phyloP scores from a whole-genome alignment of 2,113 vertebrate genomes.

The Mastomys coucha region DNA sequence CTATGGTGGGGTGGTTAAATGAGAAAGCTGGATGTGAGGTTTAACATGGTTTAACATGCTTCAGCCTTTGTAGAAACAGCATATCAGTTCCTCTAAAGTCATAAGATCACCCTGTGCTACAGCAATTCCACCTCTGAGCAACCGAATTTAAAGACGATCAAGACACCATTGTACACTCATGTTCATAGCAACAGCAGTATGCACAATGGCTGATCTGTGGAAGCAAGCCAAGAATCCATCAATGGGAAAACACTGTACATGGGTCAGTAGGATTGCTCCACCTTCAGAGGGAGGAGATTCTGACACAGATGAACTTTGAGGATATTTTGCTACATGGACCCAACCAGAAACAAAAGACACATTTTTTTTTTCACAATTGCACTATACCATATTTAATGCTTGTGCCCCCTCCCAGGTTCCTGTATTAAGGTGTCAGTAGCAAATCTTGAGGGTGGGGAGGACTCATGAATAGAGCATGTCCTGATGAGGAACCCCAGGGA shows the following conservation, averaged over 20 bases:
- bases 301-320: background rate
- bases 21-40: too few relatives aligned
- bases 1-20: background rate
- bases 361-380: rapidly evolving
- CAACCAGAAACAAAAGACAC: background rate
- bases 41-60: too few relatives aligned
- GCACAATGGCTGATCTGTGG: background rate
- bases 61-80: background rate
- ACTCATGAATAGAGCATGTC: background rate
- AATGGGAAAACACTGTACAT: background rate
- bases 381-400: too few relatives aligned
- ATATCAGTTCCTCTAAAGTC: background rate
- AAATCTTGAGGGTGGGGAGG: background rate
- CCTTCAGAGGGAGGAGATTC: background rate
- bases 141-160: background rate
- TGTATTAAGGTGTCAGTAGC: background rate
- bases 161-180: too few relatives aligned
- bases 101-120: background rate
- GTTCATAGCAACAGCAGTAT: background rate
- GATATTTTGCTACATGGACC: background rate
- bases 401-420: background rate
- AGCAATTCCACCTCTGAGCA: background rate
- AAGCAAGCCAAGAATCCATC: background rate
- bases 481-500: background rate
- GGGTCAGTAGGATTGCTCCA: rapidly evolving